Conservation (phyloP, 2,888 invertebrate species). For the Diadegma fenestrale region DNA sequence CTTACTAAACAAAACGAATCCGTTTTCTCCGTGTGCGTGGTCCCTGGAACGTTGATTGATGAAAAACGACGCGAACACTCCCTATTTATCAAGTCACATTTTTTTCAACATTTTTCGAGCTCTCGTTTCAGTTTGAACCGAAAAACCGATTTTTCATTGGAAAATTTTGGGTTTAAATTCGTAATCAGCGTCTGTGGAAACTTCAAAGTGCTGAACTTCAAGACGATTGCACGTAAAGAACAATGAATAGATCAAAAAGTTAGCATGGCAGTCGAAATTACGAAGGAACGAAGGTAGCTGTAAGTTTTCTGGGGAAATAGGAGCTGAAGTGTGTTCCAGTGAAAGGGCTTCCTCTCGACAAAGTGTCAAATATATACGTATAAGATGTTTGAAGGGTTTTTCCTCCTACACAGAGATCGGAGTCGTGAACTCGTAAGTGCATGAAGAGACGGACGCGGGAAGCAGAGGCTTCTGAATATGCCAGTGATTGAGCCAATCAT, state of each 20-base stretch:
- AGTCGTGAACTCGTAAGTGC: background rate
- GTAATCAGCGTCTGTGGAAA: too few relatives aligned
- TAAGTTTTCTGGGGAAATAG: slow-evolving; percentile 1
- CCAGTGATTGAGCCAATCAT: slow-evolving; percentile 73
- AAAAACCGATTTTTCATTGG: too few relatives aligned
- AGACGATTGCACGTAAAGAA: too few relatives aligned
- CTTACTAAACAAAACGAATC: too few relatives aligned
- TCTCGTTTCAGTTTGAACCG: too few relatives aligned
- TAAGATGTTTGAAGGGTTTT: background rate
- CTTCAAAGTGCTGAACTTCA: too few relatives aligned
- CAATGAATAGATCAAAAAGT: too few relatives aligned
- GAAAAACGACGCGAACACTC: too few relatives aligned
- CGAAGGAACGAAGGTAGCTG: background rate
- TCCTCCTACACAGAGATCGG: background rate
- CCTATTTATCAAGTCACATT: too few relatives aligned
- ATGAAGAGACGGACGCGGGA: slow-evolving; percentile 8
- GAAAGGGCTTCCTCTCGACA: background rate
- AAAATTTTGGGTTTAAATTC: too few relatives aligned
- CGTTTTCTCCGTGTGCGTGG: background rate
- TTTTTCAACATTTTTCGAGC: too few relatives aligned
- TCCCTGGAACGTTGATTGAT: too few relatives aligned
- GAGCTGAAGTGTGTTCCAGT: background rate
- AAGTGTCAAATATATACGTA: background rate
- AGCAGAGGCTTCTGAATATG: slow-evolving; percentile 67
- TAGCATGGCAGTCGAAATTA: background rate